A percentile compares a stretch with the other conserved stretches of the same genome.
phyloP scores from a whole-genome alignment of 1,140 invertebrate species.

The Centruroides sculpturatus region DNA sequence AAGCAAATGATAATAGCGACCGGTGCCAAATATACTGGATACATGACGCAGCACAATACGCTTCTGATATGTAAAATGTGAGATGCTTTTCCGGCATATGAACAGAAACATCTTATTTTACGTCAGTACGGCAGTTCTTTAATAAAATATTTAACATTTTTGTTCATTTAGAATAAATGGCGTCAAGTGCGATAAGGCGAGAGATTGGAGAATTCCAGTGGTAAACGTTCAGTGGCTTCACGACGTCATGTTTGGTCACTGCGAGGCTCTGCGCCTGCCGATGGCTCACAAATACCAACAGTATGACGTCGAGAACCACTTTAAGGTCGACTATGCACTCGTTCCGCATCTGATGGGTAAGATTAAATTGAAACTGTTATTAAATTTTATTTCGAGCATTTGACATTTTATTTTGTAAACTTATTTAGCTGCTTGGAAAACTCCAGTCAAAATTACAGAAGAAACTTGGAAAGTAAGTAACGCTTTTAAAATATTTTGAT shows the following conservation, averaged over 20 bases:
- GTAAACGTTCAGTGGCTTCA: constrained; percentile 89
- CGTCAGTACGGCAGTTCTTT: too few relatives aligned
- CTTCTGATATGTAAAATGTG: constrained; percentile 41
- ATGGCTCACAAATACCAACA: constrained; percentile 78
- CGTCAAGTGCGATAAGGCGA: constrained; percentile 70
- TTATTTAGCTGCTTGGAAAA: constrained; percentile 70
- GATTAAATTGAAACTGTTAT: constrained; percentile 12
- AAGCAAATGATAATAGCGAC: constrained; percentile 65
- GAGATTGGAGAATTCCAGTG: constrained; percentile 67
- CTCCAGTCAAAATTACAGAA: constrained; percentile 73
- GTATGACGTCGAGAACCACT: constrained; percentile 59
- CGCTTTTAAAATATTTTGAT: not conserved
- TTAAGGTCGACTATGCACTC: constrained; percentile 69
- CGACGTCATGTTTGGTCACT: constrained; percentile 79
- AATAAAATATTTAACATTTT: too few relatives aligned
- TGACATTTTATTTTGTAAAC: constrained; percentile 16
- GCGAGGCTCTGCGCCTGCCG: constrained; percentile 55
- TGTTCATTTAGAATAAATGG: constrained; percentile 53
- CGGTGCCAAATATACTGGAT: constrained; percentile 62
- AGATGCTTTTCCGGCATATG: constrained; percentile 3
- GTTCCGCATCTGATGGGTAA: constrained; percentile 83
- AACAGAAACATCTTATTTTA: too few relatives aligned
- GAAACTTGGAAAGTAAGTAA: constrained; percentile 44
- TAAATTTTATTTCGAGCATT: not conserved
- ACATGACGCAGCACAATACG: constrained; percentile 40